These are phyloP conservation scores for Mizuhopecten yessoensis DNA, from an alignment of 1,140 invertebrate genomes.

Conservation along the genomic window DNA sequence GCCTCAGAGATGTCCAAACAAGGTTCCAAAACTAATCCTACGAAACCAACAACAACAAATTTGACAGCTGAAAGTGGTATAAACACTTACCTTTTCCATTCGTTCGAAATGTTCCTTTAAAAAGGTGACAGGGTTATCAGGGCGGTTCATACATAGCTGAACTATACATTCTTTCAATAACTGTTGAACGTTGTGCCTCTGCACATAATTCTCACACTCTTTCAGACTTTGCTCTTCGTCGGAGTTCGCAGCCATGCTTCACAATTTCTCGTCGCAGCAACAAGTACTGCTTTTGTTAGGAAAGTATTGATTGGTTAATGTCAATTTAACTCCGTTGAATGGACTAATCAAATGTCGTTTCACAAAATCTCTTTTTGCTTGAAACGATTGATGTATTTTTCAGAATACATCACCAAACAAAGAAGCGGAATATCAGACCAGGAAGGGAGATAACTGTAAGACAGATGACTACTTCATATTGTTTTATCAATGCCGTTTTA, in stretches of 20 bases:
- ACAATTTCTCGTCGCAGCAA: slow-evolving; percentile 34
- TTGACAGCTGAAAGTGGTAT: not conserved
- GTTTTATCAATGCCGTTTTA: too few relatives aligned
- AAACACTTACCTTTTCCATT: slow-evolving; percentile 94
- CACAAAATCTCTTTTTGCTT: not conserved
- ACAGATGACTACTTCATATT: too few relatives aligned
- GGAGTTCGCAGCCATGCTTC: slow-evolving; percentile 79
- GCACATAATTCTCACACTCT: slow-evolving; percentile 97
- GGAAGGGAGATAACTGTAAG: not conserved
- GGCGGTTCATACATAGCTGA: slow-evolving; percentile 97
- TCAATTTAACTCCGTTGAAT: not conserved
- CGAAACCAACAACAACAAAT: slow-evolving; percentile 16
- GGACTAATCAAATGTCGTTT: slow-evolving; percentile 4
- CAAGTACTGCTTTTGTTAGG: slow-evolving; percentile 40
- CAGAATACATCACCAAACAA: not conserved
- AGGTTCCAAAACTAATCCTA: not conserved
- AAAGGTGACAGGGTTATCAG: slow-evolving; percentile 98
- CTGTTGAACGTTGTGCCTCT: slow-evolving; percentile 96
- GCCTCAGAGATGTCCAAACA: not conserved
- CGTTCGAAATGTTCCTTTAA: slow-evolving; percentile 98
- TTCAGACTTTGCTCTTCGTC: slow-evolving; percentile 86
- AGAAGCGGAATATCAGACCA: not conserved
- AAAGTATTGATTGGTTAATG: slow-evolving; percentile 38
- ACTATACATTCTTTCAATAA: slow-evolving; percentile 99
- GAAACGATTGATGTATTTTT: not conserved